Conservation (phyloP, 2,888 invertebrate species). For the Leptinotarsa tumamoca region DNA sequence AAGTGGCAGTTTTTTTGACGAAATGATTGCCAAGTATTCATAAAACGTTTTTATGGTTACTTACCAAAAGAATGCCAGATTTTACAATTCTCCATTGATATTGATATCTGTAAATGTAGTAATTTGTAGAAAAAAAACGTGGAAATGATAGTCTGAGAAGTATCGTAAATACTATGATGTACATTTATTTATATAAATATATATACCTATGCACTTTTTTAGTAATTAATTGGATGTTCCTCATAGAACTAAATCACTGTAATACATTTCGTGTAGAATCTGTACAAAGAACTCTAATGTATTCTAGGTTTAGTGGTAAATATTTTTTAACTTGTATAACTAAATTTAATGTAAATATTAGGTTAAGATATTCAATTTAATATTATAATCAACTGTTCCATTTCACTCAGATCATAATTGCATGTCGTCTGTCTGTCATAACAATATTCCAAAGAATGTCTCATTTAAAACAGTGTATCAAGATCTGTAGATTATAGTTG, state of each 20-base stretch:
- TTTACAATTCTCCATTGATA: background rate
- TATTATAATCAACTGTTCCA: background rate
- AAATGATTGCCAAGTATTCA: too few relatives aligned
- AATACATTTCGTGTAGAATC: constrained; percentile 54
- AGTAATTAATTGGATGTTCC: constrained; percentile 16
- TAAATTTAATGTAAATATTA: constrained; percentile 50
- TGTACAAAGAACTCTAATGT: constrained; percentile 60
- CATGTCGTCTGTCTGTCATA: background rate
- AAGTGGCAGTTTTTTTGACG: too few relatives aligned
- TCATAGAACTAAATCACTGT: constrained; percentile 1
- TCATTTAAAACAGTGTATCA: background rate
- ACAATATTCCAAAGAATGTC: background rate
- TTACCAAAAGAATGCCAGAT: too few relatives aligned
- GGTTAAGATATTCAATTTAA: constrained; percentile 26
- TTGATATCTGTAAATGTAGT: background rate
- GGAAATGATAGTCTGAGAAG: constrained; percentile 10
- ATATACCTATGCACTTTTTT: background rate
- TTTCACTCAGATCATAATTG: constrained; percentile 4
- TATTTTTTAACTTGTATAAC: constrained; percentile 41
- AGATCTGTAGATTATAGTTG: constrained; percentile 16
- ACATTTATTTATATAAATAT: constrained; percentile 15
- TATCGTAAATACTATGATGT: constrained; percentile 2
- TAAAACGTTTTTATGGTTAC: too few relatives aligned
- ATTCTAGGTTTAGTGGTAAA: constrained; percentile 45
- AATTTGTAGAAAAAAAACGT: background rate